These are phyloP conservation scores for Glandiceps talaboti DNA, from an alignment of 53 echinoderm and acorn worm genomes.

Conservation along the genomic window DNA sequence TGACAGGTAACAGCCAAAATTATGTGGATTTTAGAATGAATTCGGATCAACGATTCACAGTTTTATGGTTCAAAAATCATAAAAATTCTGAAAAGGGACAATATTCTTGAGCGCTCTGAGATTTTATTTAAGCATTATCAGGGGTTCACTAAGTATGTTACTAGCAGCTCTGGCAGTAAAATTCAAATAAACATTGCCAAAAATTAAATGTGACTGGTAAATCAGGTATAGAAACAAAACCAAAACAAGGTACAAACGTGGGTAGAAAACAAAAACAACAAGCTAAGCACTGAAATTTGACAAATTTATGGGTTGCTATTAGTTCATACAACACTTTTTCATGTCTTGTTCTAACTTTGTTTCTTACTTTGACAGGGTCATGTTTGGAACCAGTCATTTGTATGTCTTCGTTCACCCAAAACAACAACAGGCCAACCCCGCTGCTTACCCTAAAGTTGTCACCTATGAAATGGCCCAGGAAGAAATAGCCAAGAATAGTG, in stretches of 20 bases:
- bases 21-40: no score
- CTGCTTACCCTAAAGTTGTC: constrained; percentile 42
- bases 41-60: no score
- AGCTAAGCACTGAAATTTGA: neutral
- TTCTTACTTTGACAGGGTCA: constrained; percentile 26
- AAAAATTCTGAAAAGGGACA: no score
- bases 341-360: neutral
- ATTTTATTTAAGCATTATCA: no score
- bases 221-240: no score
- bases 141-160: no score
- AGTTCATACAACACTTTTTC: neutral
- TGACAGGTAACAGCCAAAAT: constrained; percentile 90
- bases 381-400: constrained; percentile 94
- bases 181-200: no score
- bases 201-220: no score
- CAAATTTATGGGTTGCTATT: neutral
- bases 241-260: no score
- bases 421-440: constrained; percentile 59
- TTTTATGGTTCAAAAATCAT: no score
- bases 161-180: no score
- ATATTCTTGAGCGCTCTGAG: no score
- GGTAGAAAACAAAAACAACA: neutral
- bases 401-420: constrained; percentile 90
- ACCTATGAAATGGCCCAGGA: constrained; percentile 91
- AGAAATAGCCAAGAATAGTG: constrained; percentile 92